These are phyloP conservation scores for Dascillus cervinus DNA, from an alignment of 2,888 invertebrate species.

Conservation along the genomic window DNA sequence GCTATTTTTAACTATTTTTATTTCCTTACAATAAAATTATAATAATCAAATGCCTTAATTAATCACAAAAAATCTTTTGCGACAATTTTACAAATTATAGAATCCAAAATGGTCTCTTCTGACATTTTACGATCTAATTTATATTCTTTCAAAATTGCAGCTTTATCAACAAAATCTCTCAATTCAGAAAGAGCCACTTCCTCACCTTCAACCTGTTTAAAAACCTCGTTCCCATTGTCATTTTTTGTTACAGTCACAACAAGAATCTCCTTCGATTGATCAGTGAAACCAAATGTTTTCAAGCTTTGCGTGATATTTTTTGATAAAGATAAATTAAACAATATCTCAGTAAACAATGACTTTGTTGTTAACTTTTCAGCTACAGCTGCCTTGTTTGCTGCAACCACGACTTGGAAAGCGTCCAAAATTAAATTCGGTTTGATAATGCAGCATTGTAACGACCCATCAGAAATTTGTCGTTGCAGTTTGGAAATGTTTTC, in stretches of 20 bases:
- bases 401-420: constrained; percentile 54
- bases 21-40: not conserved
- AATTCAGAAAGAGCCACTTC: constrained; percentile 45
- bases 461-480: constrained; percentile 48
- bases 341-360: constrained; percentile 55
- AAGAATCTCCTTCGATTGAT: constrained; percentile 43
- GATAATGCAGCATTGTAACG: constrained; percentile 53
- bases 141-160: constrained; percentile 51
- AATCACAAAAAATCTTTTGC: constrained; percentile 45
- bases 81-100: constrained; percentile 59
- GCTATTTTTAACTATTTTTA: not conserved
- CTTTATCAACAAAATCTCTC: constrained; percentile 42
- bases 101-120: constrained; percentile 46
- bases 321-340: constrained; percentile 60
- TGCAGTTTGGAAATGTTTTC: constrained; percentile 50
- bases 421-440: constrained; percentile 55
- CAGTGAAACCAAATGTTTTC: constrained; percentile 54
- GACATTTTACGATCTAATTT: constrained; percentile 48
- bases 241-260: constrained; percentile 40
- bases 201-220: constrained; percentile 50
- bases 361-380: constrained; percentile 53
- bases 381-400: constrained; percentile 58
- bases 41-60: not conserved
- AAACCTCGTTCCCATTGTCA: constrained; percentile 30
- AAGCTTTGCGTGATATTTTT: constrained; percentile 65